Evolutionary conservation across 2,888 invertebrate species (phyloP).

Genomic region (Acanthosepion lycidas): DNA sequence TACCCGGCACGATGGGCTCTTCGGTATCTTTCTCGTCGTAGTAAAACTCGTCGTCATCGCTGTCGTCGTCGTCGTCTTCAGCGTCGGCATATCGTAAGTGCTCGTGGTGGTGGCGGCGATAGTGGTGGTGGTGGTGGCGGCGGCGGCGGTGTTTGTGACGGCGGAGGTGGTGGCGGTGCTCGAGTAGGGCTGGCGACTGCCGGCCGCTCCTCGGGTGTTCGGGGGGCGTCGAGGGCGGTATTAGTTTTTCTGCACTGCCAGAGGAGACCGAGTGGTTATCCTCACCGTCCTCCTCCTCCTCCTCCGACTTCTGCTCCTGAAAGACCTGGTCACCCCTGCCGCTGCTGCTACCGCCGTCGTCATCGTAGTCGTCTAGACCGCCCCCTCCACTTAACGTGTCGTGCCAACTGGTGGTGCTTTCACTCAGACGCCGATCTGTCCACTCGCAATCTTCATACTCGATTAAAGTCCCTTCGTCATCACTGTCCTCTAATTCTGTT

Average conservation of each 20-base stretch:
- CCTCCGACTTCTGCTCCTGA: not conserved
- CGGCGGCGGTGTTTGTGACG: not conserved
- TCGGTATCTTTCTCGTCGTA: not conserved
- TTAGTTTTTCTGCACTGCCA: not conserved
- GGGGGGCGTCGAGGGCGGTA: not conserved
- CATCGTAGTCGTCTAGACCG: not conserved
- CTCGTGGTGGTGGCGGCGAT: not conserved
- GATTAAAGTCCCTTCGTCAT: not conserved
- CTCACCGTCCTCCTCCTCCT: not conserved
- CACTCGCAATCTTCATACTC: not conserved
- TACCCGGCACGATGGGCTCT: not conserved
- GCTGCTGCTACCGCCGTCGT: not conserved
- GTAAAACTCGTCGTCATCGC: not conserved
- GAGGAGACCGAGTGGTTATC: not conserved
- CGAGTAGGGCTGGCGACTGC: no score
- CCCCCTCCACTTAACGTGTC: not conserved
- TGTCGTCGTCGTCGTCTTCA: not conserved
- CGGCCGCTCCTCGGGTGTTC: not conserved
- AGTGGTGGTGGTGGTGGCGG: not conserved
- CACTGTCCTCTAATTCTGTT: not conserved
- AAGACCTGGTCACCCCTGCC: not conserved
- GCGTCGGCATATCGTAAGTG: not conserved
- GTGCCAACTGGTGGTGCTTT: conserved; percentile 12
- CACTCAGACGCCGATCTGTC: not conserved
- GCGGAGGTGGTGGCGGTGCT: not conserved